Evolutionary conservation across 2,797 vertebrate species (phyloP), one percentile per base, ranked within the genome.

Genomic region (Fistularia tabacaria): DNA sequence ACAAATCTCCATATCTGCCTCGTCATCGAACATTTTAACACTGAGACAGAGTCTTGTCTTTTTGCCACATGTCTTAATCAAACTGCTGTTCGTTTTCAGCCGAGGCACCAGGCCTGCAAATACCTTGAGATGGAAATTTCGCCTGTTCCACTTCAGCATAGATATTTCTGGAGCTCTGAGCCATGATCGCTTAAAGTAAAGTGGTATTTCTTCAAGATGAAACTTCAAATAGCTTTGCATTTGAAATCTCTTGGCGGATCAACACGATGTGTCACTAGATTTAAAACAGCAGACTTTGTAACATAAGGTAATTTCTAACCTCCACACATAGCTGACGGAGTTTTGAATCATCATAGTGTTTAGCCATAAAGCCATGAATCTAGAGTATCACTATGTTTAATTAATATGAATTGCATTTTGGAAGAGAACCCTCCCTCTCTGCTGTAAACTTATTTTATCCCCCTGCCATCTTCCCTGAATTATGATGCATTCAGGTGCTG

Each of bases 401-500:
- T 64, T 50, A 72, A 64, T 57, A 57, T 44, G 25, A 57, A 73
- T 59, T 57, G 58, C 54, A 42, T 46, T 66, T 61, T 25, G 59
- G 53, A 64, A 41, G 25, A 37, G 41, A 54, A 49, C 38, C 44
- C 10, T 53, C 62, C 43, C 57, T 62, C 65, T 56, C 61, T n/a
- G n/a, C 50, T 10, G 12, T 54, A 14, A 13, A 44, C 50, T 52
- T 25, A 25, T 25, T 25, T 25, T 25, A 51, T 38, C 49, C 54
- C 10, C 36, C 57, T 9, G 10, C 49, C 62, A 7, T 68, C 56
- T 38, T 37, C 14, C 1, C 45, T 79, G 73, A 82, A 52, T 76
- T 74, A 84, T 57, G 56, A 68, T 46, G 54, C 75, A 49, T 74
- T 77, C 60, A 74, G 48, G 59, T 72, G 67, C 63, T 40, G 65